phyloP scores from a whole-genome alignment of 1,140 invertebrate species.

The Hycleus phaleratus region DNA sequence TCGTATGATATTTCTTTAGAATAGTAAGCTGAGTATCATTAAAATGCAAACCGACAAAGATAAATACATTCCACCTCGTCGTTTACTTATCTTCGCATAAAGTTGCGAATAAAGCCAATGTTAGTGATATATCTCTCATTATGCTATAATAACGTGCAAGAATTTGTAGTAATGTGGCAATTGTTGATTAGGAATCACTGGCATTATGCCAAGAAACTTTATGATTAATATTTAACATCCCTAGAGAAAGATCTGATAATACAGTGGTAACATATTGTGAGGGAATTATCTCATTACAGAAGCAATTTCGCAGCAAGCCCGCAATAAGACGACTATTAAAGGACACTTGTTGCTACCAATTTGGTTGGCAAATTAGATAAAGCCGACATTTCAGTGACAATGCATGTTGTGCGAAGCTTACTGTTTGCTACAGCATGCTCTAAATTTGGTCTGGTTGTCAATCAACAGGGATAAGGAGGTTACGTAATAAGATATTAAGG shows the following conservation, averaged over 20 bases:
- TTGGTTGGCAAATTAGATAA: slow-evolving; percentile 28
- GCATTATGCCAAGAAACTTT: no score
- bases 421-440: neutral
- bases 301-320: slow-evolving; percentile 14
- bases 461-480: neutral
- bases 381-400: slow-evolving; percentile 25
- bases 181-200: neutral
- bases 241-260: slow-evolving; percentile 10
- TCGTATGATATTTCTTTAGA: slow-evolving; percentile 25
- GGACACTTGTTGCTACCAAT: slow-evolving; percentile 29
- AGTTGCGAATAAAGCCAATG: neutral
- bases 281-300: slow-evolving; percentile 16
- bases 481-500: neutral
- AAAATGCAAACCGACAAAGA: slow-evolving; percentile 19
- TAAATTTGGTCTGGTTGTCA: neutral
- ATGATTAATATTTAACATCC: slow-evolving; percentile 11
- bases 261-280: slow-evolving; percentile 11
- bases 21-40: slow-evolving; percentile 15
- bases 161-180: neutral
- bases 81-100: slow-evolving; percentile 1
- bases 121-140: neutral
- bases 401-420: slow-evolving; percentile 3
- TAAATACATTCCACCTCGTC: slow-evolving; percentile 23
- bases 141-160: neutral
- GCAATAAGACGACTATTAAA: slow-evolving; percentile 19